Conservation (phyloP, 2,113 vertebrate genomes). For the Irena cyanogastra region DNA sequence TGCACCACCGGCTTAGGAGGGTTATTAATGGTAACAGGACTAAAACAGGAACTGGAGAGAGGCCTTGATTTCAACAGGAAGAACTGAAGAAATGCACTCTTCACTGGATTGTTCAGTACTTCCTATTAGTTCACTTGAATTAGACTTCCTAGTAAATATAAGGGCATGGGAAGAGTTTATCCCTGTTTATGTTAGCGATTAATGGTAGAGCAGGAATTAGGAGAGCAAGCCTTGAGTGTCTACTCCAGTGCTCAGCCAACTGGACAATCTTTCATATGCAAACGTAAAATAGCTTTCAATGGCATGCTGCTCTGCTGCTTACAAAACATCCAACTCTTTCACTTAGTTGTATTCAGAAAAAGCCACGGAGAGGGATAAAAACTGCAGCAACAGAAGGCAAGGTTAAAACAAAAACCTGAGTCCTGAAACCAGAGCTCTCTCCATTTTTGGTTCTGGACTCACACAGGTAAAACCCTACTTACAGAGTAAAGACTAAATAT, state of each 20-base stretch:
- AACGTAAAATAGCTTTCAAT: neutral
- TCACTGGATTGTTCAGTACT: constrained; percentile 13
- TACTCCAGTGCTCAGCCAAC: neutral
- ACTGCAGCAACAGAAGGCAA: neutral
- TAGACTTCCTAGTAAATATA: neutral
- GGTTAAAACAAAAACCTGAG: neutral
- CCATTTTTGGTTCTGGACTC: neutral
- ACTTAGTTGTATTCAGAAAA: neutral
- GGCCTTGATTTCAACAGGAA: constrained; percentile 43
- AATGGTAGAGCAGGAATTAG: neutral
- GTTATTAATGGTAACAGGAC: constrained; percentile 5
- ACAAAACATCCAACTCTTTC: neutral
- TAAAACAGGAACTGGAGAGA: constrained; percentile 34
- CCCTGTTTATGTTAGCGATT: neutral
- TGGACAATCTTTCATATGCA: fast-evolving
- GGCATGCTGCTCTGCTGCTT: neutral
- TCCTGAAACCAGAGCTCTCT: neutral
- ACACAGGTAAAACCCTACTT: neutral
- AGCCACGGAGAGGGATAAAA: neutral
- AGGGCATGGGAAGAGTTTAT: neutral
- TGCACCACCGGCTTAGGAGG: neutral
- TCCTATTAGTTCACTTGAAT: constrained; percentile 17
- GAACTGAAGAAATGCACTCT: neutral
- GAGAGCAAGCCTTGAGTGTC: neutral
- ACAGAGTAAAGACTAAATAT: neutral